phyloP scores from a whole-genome alignment of 2,888 invertebrate species.

The Tineola bisselliella region DNA sequence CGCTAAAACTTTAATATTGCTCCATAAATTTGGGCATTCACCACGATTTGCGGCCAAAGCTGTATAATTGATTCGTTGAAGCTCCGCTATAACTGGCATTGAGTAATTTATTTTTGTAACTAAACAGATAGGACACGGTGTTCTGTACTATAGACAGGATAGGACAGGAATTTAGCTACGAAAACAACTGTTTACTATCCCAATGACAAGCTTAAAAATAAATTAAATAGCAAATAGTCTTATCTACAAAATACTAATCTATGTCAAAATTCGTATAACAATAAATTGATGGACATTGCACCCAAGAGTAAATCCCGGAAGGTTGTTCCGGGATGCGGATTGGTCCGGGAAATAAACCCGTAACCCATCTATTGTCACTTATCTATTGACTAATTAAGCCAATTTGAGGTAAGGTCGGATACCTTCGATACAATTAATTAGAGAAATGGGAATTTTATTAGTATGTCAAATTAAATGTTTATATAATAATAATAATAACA shows the following conservation, averaged over 20 bases:
- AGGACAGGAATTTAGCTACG: no score
- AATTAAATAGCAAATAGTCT: no score
- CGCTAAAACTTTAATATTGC: slow-evolving; percentile 8
- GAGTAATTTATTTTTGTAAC: neutral
- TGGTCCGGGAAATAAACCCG: slow-evolving; percentile 9
- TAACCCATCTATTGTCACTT: slow-evolving; percentile 5
- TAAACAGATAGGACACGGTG: neutral
- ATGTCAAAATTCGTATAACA: neutral
- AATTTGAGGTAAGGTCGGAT: neutral
- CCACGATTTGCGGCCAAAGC: slow-evolving; percentile 13
- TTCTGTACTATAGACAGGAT: no score
- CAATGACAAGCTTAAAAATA: no score
- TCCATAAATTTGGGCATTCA: slow-evolving; percentile 7
- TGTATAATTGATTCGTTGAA: slow-evolving; percentile 13
- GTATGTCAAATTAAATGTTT: neutral
- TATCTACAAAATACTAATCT: neutral
- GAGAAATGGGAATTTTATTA: neutral
- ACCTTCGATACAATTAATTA: neutral
- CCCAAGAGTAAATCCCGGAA: slow-evolving; percentile 9
- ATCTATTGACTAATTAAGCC: slow-evolving; percentile 10
- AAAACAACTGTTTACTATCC: no score
- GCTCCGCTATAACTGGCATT: neutral
- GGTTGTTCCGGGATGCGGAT: neutral
- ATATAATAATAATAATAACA: no score
- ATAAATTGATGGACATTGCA: neutral